These are phyloP conservation scores for Cyclophora punctaria DNA, from an alignment of 2,888 invertebrate genomes.

Conservation along the genomic window DNA sequence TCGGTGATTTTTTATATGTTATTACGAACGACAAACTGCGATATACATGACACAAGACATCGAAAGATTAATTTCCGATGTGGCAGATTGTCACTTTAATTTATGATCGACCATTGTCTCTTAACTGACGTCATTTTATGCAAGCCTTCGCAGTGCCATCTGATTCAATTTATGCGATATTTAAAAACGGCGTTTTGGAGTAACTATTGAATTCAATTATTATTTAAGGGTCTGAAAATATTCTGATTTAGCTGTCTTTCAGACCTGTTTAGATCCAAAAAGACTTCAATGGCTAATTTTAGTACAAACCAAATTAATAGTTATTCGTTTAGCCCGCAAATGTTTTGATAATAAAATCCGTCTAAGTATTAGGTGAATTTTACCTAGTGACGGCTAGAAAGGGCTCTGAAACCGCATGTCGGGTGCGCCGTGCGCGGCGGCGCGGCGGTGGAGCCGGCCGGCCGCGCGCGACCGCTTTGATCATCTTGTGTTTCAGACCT, in stretches of 20 bases:
- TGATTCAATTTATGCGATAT: slow-evolving; percentile 34
- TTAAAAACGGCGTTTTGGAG: too few species aligned
- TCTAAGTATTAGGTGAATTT: too few species aligned
- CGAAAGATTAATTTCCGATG: slow-evolving; percentile 68
- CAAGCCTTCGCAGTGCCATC: slow-evolving; percentile 39
- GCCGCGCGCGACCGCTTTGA: slow-evolving; percentile 32
- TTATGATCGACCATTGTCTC: slow-evolving; percentile 70
- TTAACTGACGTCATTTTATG: slow-evolving; percentile 59
- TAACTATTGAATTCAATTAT: too few species aligned
- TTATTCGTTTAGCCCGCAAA: too few species aligned
- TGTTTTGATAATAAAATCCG: too few species aligned
- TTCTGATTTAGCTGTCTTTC: too few species aligned
- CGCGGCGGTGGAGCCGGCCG: not conserved
- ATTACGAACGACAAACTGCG: slow-evolving; percentile 46
- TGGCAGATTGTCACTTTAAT: slow-evolving; percentile 69
- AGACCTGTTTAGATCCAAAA: too few species aligned
- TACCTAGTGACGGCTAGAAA: too few species aligned
- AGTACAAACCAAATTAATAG: too few species aligned
- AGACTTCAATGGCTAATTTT: too few species aligned
- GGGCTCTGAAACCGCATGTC: not conserved
- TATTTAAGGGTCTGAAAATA: too few species aligned
- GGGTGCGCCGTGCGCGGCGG: slow-evolving; percentile 1
- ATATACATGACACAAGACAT: slow-evolving; percentile 61
- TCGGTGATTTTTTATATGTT: slow-evolving; percentile 64
- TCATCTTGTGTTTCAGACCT: slow-evolving; percentile 56